Evolutionary conservation across 2,888 invertebrate genomes (phyloP).

Genomic region (Carcina quercana): DNA sequence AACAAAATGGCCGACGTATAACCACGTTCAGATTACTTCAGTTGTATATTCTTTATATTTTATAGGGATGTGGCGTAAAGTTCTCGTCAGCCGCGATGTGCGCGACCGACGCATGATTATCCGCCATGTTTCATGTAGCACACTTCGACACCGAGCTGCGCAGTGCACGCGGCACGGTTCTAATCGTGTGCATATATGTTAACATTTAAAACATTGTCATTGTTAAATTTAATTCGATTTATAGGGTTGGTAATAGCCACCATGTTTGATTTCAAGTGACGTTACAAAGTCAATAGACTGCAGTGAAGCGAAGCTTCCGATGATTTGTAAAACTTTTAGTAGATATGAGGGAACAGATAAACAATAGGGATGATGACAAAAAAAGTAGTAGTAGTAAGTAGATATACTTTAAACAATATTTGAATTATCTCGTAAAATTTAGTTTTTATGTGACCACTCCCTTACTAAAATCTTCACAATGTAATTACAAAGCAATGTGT

Average conservation of each 20-base stretch:
- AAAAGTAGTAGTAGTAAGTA: no score
- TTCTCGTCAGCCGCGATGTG: not conserved
- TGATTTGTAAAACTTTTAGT: no score
- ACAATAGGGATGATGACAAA: no score
- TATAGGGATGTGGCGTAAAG: not conserved
- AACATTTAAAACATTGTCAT: not conserved
- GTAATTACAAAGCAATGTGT: no score
- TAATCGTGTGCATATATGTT: constrained; percentile 36
- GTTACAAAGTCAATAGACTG: no score
- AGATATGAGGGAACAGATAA: no score
- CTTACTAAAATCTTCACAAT: no score
- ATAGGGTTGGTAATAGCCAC: not conserved
- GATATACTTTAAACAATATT: no score
- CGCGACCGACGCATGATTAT: not conserved
- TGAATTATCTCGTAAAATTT: no score
- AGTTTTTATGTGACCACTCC: no score
- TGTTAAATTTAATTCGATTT: not conserved
- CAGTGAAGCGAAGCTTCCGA: no score
- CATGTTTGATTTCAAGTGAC: no score
- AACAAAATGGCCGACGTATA: not conserved
- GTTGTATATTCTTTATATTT: not conserved
- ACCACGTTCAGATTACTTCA: not conserved
- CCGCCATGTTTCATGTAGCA: constrained; percentile 22
- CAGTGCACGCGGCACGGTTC: constrained; percentile 24
- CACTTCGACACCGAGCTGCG: constrained; percentile 35